A percentile compares a stretch with the other conserved stretches of the same genome.
These are phyloP conservation scores for Wiebesia pumilae DNA, from an alignment of 1,140 invertebrate species.

Conservation along the genomic window DNA sequence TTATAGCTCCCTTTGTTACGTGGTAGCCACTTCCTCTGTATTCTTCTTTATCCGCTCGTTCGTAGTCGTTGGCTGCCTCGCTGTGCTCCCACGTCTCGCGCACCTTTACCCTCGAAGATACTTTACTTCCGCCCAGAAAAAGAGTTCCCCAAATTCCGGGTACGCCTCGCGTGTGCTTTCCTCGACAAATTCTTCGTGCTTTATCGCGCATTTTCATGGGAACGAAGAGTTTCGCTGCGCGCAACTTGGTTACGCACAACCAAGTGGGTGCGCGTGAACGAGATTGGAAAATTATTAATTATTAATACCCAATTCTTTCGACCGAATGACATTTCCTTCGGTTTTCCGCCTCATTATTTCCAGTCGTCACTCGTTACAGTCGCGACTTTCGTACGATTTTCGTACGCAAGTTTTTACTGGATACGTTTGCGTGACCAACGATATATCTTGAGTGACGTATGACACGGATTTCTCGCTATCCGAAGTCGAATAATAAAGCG, in stretches of 20 bases:
- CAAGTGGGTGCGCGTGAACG: too few relatives aligned
- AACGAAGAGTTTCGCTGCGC: too few relatives aligned
- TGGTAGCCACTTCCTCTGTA: constrained; percentile 14
- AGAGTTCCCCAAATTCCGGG: neutral
- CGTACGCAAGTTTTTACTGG: neutral
- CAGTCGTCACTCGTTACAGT: too few relatives aligned
- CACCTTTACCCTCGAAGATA: constrained; percentile 10
- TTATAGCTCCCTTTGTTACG: constrained; percentile 34
- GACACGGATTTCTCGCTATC: neutral
- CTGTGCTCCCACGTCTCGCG: constrained; percentile 10
- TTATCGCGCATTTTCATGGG: neutral
- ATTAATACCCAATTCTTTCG: too few relatives aligned
- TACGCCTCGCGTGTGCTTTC: neutral
- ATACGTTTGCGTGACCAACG: neutral
- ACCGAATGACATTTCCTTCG: too few relatives aligned
- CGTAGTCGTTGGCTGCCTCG: neutral
- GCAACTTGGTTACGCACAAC: too few relatives aligned
- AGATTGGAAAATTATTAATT: too few relatives aligned
- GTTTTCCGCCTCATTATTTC: too few relatives aligned
- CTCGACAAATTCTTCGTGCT: constrained; percentile 26
- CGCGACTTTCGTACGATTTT: too few relatives aligned
- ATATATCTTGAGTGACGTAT: neutral
- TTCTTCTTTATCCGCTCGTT: constrained; percentile 9
- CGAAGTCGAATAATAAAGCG: neutral
- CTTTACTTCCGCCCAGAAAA: constrained; percentile 25